A percentile compares a stretch with the other conserved stretches of the same genome.
phyloP scores from a whole-genome alignment of 2,888 invertebrate species.

The Sphaerophoria rueppellii region DNA sequence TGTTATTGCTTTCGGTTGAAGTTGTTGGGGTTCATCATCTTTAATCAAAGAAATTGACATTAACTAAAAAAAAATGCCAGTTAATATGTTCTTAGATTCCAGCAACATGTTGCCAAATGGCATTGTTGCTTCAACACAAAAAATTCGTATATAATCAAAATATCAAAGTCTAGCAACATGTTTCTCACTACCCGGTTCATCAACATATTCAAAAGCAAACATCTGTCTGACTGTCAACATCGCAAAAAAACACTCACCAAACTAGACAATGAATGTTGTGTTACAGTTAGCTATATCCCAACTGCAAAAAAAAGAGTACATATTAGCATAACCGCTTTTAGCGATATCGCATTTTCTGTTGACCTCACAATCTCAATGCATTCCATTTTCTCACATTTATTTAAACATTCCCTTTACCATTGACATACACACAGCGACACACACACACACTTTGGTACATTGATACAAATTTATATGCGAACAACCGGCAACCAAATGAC shows the following conservation, averaged over 20 bases:
- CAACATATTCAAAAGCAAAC: background rate
- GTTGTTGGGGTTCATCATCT: no score
- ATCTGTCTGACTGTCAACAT: slow-evolving; percentile 29
- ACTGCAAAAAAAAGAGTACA: slow-evolving; percentile 39
- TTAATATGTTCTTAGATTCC: no score
- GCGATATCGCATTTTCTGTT: slow-evolving; percentile 65
- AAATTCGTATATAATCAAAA: background rate
- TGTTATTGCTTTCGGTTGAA: no score
- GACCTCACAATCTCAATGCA: slow-evolving; percentile 64
- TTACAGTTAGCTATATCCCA: slow-evolving; percentile 65
- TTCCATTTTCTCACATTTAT: slow-evolving; percentile 66
- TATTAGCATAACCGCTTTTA: slow-evolving; percentile 72
- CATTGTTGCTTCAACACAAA: no score
- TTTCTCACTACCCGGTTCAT: background rate
- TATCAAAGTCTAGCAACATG: slow-evolving; percentile 25
- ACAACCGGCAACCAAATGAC: slow-evolving; percentile 67
- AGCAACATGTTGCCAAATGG: no score
- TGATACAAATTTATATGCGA: slow-evolving; percentile 20
- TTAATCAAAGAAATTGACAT: no score
- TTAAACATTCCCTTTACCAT: slow-evolving; percentile 48
- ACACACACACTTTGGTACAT: no score
- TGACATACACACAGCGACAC: slow-evolving; percentile 16
- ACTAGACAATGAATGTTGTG: slow-evolving; percentile 49
- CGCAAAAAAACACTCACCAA: background rate
- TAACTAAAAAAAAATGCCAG: no score